phyloP scores from a whole-genome alignment of 2,888 invertebrate genomes.

The Cataglyphis albicans region DNA sequence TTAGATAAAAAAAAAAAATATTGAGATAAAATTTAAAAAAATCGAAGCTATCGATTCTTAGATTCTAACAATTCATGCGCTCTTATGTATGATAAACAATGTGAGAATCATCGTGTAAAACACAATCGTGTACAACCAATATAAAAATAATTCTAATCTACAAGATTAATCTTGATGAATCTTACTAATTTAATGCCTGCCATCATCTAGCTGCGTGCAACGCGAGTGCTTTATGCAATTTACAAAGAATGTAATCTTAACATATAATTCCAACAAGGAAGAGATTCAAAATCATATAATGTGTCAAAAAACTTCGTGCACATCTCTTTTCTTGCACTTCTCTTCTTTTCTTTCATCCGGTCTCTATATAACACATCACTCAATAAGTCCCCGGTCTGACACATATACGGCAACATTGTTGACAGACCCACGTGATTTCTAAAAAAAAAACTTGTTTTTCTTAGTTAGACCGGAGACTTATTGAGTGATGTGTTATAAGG shows the following conservation, averaged over 20 bases:
- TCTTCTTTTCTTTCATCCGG: constrained; percentile 38
- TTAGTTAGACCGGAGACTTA: too few species aligned
- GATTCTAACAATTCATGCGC: not conserved
- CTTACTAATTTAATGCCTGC: not conserved
- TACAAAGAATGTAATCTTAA: constrained; percentile 47
- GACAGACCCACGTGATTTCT: too few species aligned
- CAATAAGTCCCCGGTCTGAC: too few species aligned
- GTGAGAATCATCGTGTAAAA: constrained; percentile 8
- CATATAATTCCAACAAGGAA: constrained; percentile 62
- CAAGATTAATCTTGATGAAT: constrained; percentile 21
- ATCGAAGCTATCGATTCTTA: not conserved
- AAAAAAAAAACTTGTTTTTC: too few species aligned
- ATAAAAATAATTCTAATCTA: constrained; percentile 28
- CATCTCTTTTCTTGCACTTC: constrained; percentile 58
- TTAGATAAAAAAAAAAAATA: too few species aligned
- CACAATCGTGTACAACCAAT: not conserved
- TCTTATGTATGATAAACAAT: not conserved
- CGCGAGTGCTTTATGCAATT: not conserved
- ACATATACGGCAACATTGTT: too few species aligned
- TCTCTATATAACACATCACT: not conserved
- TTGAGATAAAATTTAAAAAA: not conserved
- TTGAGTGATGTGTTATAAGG: not conserved
- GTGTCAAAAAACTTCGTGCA: constrained; percentile 59
- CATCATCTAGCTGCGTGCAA: not conserved
- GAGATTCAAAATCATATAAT: constrained; percentile 55